Conservation (phyloP, 2,113 vertebrate species). For the Martes martes region DNA sequence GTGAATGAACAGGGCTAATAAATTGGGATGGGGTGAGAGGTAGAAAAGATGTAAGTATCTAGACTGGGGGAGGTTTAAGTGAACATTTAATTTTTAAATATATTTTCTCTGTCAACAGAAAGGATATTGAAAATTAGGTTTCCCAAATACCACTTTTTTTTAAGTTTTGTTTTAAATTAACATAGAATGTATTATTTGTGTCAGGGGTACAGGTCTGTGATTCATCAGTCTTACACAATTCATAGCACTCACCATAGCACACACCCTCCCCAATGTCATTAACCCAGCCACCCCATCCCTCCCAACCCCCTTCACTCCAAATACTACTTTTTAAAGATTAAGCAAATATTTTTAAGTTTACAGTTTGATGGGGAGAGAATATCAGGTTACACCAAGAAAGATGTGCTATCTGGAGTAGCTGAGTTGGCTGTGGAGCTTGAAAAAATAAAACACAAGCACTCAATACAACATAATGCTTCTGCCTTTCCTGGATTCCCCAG, state of each 20-base stretch:
- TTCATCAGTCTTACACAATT: no score
- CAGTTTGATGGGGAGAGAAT: neutral
- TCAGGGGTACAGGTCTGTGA: no score
- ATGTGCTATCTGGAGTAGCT: neutral
- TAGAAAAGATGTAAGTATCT: neutral
- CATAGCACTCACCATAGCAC: no score
- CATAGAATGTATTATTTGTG: no score
- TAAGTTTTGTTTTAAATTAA: no score
- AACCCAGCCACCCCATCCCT: no score
- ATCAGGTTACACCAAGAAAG: neutral
- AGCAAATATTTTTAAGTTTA: neutral
- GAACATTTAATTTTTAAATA: neutral
- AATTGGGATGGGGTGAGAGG: neutral
- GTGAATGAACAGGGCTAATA: neutral
- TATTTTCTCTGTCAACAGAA: neutral
- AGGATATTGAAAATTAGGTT: neutral
- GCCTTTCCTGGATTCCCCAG: conserved; percentile 4
- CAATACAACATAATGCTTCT: neutral
- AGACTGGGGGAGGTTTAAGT: neutral
- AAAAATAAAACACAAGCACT: neutral
- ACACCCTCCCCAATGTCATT: no score
- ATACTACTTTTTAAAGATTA: neutral
- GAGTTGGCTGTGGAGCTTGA: neutral
- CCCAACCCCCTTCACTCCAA: neutral
- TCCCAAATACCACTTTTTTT: neutral